Conservation (phyloP, 53 echinoderm and acorn worm genomes). For the Antedon mediterranea region DNA sequence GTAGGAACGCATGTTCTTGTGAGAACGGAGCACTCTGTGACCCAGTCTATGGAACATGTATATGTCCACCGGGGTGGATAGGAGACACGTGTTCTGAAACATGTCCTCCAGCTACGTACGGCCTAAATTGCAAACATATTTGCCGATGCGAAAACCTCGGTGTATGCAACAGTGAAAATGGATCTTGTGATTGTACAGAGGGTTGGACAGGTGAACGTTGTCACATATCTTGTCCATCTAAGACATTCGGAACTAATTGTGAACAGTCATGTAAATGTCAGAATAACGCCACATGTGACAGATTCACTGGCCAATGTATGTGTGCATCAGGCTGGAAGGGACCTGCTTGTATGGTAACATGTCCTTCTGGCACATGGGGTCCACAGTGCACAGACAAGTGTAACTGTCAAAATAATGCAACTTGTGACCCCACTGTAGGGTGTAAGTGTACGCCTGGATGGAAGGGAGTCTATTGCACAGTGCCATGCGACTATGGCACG, state of each 20-base stretch:
- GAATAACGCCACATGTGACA: background rate
- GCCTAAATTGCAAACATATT: background rate
- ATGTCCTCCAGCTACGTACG: constrained; percentile 4
- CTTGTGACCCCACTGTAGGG: constrained; percentile 21
- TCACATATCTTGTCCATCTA: background rate
- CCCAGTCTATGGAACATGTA: constrained; percentile 43
- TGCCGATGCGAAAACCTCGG: constrained; percentile 8
- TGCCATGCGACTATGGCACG: constrained; percentile 35
- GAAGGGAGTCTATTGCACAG: constrained; percentile 41
- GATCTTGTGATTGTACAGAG: constrained; percentile 14
- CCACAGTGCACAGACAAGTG: constrained; percentile 11
- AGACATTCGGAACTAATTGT: background rate
- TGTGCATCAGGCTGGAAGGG: constrained; percentile 26
- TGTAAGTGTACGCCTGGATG: constrained; percentile 35
- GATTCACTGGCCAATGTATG: background rate
- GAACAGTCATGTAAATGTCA: background rate
- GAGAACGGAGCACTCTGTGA: constrained; percentile 57
- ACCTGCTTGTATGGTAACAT: constrained; percentile 12
- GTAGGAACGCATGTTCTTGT: constrained; percentile 40
- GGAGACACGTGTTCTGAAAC: constrained; percentile 14
- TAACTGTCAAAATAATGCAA: constrained; percentile 13
- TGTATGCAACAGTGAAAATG: constrained; percentile 24
- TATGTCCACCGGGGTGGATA: constrained; percentile 36
- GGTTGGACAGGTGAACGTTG: constrained; percentile 23
- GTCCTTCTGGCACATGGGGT: constrained; percentile 9